Conservation (phyloP, 2,888 invertebrate species). For the Siphonodentalium dalli region DNA sequence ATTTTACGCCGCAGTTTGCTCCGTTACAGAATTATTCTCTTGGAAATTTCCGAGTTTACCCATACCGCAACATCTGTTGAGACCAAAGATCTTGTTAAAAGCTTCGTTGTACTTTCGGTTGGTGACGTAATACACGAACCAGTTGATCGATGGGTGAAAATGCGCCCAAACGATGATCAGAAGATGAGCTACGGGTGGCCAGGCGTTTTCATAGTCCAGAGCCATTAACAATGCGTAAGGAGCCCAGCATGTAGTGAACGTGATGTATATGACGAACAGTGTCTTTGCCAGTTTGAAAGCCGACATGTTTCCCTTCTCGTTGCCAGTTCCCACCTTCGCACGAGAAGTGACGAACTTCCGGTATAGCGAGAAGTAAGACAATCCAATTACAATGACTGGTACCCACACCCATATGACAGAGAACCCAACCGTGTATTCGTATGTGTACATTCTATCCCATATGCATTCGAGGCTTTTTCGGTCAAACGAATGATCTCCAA, state of each 20-base stretch:
- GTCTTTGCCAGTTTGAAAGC: conserved; percentile 32
- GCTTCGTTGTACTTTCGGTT: conserved; percentile 29
- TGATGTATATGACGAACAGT: conserved; percentile 27
- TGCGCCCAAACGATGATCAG: conserved; percentile 33
- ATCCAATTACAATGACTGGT: conserved; percentile 27
- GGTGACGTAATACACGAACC: conserved; percentile 31
- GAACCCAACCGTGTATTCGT: conserved; percentile 37
- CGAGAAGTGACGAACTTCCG: too few relatives aligned
- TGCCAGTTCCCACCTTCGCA: too few relatives aligned
- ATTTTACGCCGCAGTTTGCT: too few relatives aligned
- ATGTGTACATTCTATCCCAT: conserved; percentile 38
- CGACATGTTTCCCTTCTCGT: too few relatives aligned
- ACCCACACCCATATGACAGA: conserved; percentile 25
- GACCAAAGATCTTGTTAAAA: conserved; percentile 13
- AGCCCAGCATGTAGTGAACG: conserved; percentile 34
- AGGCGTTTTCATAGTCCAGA: conserved; percentile 24
- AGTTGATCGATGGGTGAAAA: conserved; percentile 36
- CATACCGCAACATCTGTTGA: too few relatives aligned
- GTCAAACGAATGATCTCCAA: conserved; percentile 39
- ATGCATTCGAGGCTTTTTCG: conserved; percentile 36
- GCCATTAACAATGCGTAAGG: conserved; percentile 33
- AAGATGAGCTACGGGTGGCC: conserved; percentile 29
- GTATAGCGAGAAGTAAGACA: conserved; percentile 30
- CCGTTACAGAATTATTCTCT: too few relatives aligned
- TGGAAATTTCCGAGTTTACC: too few relatives aligned